Evolutionary conservation across 2,797 vertebrate species (phyloP), one percentile per base, ranked within the genome.

Genomic region (Darevskia nairensis): DNA sequence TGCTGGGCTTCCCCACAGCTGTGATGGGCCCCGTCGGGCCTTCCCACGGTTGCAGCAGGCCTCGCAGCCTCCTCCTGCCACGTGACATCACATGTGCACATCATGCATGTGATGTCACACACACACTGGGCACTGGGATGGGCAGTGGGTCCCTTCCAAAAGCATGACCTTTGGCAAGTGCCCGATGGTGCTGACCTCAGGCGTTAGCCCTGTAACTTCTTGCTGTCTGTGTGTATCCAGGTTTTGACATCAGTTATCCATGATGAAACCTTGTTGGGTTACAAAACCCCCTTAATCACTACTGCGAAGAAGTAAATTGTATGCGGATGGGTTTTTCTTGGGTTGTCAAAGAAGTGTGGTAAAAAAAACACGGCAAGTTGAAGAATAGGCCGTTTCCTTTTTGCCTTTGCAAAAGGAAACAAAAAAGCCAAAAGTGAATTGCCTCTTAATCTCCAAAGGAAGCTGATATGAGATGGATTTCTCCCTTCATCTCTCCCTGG

Each of bases 291-390:
- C 44, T 86, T 44, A 46, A 89, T 88, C 83, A 91, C 86, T 81
- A 89, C 72, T 89, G 35, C 84, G 11, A n/a, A 9, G 50, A 41
- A 41, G 84, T 89, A 80, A 81, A 91, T 80, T 59, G 61, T 87
- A 82, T 89, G 92, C 85, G 88, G 90, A 69, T 84, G 17, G 68
- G 82, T 64, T 83, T 88, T 91, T 91, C 86, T 86, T 91, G 61
- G 61, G 82, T 91, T 84, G 90, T 90, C 91, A 86, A 90, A 61
- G 74, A 93, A 89, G 1, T 69, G 71, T 84, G 82, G 84, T 89
- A 72, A 27, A 93, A 92, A 55, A 55, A 55, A 15, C n/a, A 29
- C n/a, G 3, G n/a, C 11, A 46, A 50, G 66, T 6, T 39, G 10
- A 59, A 32, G 68, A 81, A n/a, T 80, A 61, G 61, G 72, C 27